Evolutionary conservation across 2,888 invertebrate genomes (phyloP), one percentile per base, ranked within the genome.

Genomic region (Hirtodrosophila alboralis): DNA sequence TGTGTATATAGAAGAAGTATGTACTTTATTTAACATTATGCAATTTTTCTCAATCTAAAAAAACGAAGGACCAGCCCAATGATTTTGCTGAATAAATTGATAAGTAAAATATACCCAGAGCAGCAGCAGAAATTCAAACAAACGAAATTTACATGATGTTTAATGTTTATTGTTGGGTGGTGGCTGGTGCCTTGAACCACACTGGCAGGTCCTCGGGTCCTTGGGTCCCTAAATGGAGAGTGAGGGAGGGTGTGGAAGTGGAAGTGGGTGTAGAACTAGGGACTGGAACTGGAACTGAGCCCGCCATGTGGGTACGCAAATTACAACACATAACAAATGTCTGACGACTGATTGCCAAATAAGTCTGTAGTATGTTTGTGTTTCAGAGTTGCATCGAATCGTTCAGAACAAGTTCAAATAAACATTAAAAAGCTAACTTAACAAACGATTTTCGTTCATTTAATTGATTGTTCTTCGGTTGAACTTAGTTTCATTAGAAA

Each of bases 321-420:
- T 80, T 80, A 84, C 79, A 73, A 73, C 80, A 83, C 76, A 85
- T 75, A 72, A 79, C 76, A 80, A 80, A 80, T 85, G 86, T 73
- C 84, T 73, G 67, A 58, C 73, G 68, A 85, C 83, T 71, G 72
- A 83, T 78, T 78, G 83, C 79, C 67, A 79, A 75, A 61, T 65
- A 60, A 37, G 31, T 49, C 40, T 62, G 33, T 14, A n/a, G 27
- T 40, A 21, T 33, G 14, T 10, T 12, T 41, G 43, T 47, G 34
- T 12, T 38, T 4, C 2, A 6, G 23, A 23, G 23, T 8, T 23
- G 23, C 6, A 23, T 23, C 23, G 6, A 6, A 7, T 23, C 8
- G 23, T 8, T 23, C 8, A 6, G 2, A 2, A 23, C 8, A 23
- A 23, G 23, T 23, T 23, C 23, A 5, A 18, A 4, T 5, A 5